phyloP scores from a whole-genome alignment of 2,888 invertebrate genomes.

The Psococerastis gibbosa region DNA sequence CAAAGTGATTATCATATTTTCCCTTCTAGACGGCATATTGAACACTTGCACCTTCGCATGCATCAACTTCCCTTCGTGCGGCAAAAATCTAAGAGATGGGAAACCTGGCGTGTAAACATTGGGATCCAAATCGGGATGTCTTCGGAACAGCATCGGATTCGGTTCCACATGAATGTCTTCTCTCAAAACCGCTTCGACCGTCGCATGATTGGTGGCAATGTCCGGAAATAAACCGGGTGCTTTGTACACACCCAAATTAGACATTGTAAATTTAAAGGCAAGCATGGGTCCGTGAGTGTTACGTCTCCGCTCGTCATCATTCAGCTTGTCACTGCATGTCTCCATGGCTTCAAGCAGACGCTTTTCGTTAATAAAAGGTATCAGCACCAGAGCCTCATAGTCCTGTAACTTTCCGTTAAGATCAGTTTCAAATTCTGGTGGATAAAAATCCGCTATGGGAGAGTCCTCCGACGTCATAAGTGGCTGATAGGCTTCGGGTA shows the following conservation, averaged over 20 bases:
- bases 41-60: slow-evolving; percentile 70
- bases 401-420: slow-evolving; percentile 90
- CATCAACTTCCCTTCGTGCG: slow-evolving; percentile 50
- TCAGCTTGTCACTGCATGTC: slow-evolving; percentile 41
- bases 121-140: slow-evolving; percentile 43
- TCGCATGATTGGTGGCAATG: slow-evolving; percentile 36
- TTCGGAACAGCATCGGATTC: slow-evolving; percentile 42
- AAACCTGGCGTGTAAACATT: slow-evolving; percentile 75
- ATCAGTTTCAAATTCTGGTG: slow-evolving; percentile 76
- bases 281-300: slow-evolving; percentile 80
- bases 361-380: slow-evolving; percentile 81
- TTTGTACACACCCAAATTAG: slow-evolving; percentile 34
- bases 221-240: slow-evolving; percentile 44
- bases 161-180: slow-evolving; percentile 38
- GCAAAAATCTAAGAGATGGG: slow-evolving; percentile 72
- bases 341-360: slow-evolving; percentile 58
- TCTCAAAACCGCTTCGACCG: slow-evolving; percentile 30
- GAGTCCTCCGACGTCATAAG: slow-evolving; percentile 62
- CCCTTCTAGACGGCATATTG: slow-evolving; percentile 59
- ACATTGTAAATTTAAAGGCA: slow-evolving; percentile 45
- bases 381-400: slow-evolving; percentile 89
- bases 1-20: slow-evolving; percentile 65
- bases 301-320: slow-evolving; percentile 46
- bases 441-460: slow-evolving; percentile 80
- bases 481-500: slow-evolving; percentile 58